Conservation (phyloP, 1,140 invertebrate genomes). For the Zaprionus tsacasi region DNA sequence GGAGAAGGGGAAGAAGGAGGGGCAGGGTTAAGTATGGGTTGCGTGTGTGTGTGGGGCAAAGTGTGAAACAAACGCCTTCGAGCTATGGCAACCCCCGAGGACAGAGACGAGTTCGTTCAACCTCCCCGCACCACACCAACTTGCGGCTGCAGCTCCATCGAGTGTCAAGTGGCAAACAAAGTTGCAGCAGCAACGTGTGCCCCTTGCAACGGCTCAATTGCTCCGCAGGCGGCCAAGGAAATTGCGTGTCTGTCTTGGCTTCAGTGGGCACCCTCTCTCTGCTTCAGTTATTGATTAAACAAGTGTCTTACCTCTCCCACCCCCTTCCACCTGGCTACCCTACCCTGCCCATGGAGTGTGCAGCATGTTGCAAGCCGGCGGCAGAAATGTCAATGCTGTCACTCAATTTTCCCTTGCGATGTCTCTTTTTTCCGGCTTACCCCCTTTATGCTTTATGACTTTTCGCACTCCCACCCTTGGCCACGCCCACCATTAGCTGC, state of each 20-base stretch:
- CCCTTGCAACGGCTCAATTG: conserved; percentile 36
- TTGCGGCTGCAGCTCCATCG: background rate
- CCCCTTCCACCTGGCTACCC: background rate
- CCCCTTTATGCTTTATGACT: conserved; percentile 65
- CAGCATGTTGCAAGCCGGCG: conserved; percentile 35
- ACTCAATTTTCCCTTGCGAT: conserved; percentile 38
- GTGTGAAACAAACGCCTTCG: conserved; percentile 9
- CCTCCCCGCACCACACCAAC: background rate
- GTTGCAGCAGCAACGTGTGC: background rate
- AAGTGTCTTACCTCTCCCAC: conserved; percentile 48
- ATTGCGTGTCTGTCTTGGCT: conserved; percentile 37
- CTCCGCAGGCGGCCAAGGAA: conserved; percentile 36
- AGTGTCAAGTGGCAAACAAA: conserved; percentile 43
- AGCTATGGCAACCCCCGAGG: conserved; percentile 32
- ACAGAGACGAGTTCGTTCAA: conserved; percentile 26
- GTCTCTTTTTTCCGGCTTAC: conserved; percentile 22
- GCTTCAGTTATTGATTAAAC: conserved; percentile 70
- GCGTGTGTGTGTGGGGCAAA: background rate
- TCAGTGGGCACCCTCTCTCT: background rate
- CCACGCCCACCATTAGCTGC: conserved; percentile 42
- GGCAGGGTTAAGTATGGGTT: background rate
- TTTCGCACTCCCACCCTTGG: conserved; percentile 61
- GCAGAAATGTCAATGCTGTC: conserved; percentile 57
- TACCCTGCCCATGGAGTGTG: conserved; percentile 9
- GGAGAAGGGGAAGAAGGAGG: too few species aligned